phyloP scores from a whole-genome alignment of 2,113 vertebrate genomes.

The Anolis carolinensis region DNA sequence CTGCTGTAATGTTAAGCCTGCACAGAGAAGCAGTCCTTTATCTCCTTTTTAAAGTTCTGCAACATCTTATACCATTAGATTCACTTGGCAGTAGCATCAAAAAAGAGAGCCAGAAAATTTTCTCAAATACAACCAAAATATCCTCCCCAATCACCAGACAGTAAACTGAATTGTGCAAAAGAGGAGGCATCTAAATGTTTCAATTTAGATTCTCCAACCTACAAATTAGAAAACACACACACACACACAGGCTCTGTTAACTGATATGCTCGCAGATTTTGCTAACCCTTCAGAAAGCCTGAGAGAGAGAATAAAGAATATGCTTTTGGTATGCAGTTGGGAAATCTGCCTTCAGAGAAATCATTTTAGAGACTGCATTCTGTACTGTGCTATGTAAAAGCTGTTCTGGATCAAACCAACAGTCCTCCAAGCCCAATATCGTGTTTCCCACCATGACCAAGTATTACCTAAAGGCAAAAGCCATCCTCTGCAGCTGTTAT shows the following conservation, averaged over 20 bases:
- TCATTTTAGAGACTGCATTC: not conserved
- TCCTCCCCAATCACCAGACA: not conserved
- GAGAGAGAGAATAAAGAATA: not conserved
- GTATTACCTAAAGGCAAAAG: not conserved
- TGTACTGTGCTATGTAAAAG: not conserved
- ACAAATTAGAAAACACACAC: not conserved
- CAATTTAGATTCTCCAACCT: not conserved
- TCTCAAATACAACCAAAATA: not conserved
- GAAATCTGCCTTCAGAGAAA: not conserved
- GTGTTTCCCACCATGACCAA: not conserved
- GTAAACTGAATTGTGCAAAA: not conserved
- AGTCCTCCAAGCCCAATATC: not conserved
- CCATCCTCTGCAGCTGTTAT: not conserved
- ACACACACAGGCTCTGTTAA: not conserved
- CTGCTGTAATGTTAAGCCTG: not conserved
- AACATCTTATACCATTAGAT: not conserved
- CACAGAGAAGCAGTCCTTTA: not conserved
- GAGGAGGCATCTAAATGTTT: not conserved
- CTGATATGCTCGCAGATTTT: not conserved
- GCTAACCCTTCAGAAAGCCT: not conserved
- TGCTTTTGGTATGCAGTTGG: not conserved
- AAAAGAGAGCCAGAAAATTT: not conserved
- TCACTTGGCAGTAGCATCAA: not conserved
- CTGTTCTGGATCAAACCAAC: not conserved
- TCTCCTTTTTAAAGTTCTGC: too few relatives aligned